Evolutionary conservation across 2,113 vertebrate species (phyloP).

Genomic region (Nannospalax galili): DNA sequence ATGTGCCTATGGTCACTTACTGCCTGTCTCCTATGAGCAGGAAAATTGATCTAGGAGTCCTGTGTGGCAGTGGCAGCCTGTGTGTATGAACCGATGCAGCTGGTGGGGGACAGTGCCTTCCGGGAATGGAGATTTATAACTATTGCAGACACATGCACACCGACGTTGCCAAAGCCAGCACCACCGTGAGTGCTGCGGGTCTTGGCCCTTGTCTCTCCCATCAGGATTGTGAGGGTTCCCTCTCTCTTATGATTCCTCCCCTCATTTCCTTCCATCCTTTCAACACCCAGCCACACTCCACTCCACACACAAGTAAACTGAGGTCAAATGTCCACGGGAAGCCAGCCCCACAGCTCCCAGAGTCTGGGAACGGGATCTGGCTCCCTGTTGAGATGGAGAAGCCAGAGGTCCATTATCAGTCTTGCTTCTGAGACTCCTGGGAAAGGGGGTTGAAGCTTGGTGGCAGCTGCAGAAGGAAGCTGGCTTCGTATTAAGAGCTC

Average conservation of each 20-base stretch:
- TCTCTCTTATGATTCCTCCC: not conserved
- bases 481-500: conserved; percentile 77
- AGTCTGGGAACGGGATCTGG: conserved; percentile 70
- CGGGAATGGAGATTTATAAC: conserved; percentile 16
- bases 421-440: conserved; percentile 79
- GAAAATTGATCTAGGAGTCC: conserved; percentile 50
- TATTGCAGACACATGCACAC: not conserved
- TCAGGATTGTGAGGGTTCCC: not conserved
- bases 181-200: not conserved
- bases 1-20: conserved; percentile 52
- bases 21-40: conserved; percentile 48
- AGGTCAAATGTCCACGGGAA: conserved; percentile 54
- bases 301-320: not conserved
- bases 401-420: conserved; percentile 77
- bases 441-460: conserved; percentile 79
- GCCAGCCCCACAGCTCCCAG: conserved; percentile 44
- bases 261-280: not conserved
- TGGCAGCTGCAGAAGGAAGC: conserved; percentile 79
- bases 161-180: not conserved
- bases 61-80: conserved; percentile 57
- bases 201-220: not conserved
- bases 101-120: conserved; percentile 19
- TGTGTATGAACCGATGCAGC: conserved; percentile 40
- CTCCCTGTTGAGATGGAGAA: conserved; percentile 73
- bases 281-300: not conserved